These are phyloP conservation scores for Gracilinanus agilis DNA, from an alignment of 2,113 vertebrate genomes.

Conservation along the genomic window DNA sequence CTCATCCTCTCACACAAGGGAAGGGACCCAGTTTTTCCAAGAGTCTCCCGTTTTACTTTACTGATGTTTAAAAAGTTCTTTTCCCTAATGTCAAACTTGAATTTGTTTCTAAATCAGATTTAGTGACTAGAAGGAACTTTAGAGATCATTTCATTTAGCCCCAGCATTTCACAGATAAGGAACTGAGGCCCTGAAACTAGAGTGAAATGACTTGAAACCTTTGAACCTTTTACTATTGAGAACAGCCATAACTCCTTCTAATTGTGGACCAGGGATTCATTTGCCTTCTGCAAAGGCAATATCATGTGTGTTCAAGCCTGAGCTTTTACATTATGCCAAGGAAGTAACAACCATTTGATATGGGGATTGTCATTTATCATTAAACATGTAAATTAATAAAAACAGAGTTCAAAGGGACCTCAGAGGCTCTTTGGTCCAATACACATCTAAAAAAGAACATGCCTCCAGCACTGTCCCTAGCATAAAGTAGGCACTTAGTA, in stretches of 20 bases:
- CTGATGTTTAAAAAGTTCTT: neutral
- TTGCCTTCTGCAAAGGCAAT: neutral
- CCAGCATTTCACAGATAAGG: neutral
- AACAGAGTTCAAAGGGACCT: neutral
- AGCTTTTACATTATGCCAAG: neutral
- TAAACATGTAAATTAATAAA: neutral
- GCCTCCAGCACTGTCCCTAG: neutral
- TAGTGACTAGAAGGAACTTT: neutral
- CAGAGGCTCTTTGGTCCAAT: neutral
- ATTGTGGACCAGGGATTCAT: neutral
- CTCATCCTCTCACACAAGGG: too few relatives aligned
- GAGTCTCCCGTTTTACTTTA: neutral
- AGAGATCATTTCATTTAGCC: neutral
- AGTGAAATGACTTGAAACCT: neutral
- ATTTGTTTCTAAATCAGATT: neutral
- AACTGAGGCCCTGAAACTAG: neutral
- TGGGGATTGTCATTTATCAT: neutral
- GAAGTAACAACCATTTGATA: neutral
- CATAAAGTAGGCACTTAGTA: neutral
- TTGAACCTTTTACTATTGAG: neutral
- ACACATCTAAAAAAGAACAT: neutral
- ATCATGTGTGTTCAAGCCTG: neutral
- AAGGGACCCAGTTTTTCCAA: too few relatives aligned
- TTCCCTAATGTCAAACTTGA: neutral
- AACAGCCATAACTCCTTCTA: neutral